These are phyloP conservation scores for Lycia hirtaria DNA, from an alignment of 2,888 invertebrate genomes.

Conservation along the genomic window DNA sequence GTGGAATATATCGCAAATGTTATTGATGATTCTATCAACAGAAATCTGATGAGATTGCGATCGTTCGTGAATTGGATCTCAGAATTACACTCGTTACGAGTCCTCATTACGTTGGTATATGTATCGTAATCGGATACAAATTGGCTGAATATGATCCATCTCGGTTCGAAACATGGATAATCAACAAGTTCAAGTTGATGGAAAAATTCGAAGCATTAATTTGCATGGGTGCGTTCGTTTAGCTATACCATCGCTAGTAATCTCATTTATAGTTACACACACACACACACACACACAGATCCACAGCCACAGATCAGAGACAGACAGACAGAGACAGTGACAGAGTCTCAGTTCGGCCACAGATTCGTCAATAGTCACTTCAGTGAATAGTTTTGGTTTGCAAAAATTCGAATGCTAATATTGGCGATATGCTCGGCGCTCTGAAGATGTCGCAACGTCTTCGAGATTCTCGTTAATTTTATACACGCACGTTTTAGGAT, in stretches of 20 bases:
- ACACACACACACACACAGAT: no score
- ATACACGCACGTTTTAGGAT: conserved; percentile 24
- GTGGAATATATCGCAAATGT: background rate
- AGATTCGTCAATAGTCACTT: background rate
- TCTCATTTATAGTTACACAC: conserved; percentile 20
- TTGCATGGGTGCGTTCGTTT: conserved; percentile 31
- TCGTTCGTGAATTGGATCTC: conserved; percentile 11
- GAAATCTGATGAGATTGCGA: conserved; percentile 16
- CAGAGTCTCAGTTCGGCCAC: no score
- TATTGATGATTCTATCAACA: conserved; percentile 13
- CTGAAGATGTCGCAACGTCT: conserved; percentile 22
- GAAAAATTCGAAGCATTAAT: conserved; percentile 38
- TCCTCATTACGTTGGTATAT: conserved; percentile 16
- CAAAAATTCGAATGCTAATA: conserved; percentile 28
- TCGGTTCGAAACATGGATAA: conserved; percentile 26
- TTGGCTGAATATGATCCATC: conserved; percentile 37
- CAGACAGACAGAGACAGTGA: no score
- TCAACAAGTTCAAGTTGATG: conserved; percentile 23
- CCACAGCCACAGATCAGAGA: no score
- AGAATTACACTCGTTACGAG: conserved; percentile 16
- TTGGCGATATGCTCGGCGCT: conserved; percentile 17
- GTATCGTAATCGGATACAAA: conserved; percentile 41
- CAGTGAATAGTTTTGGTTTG: conserved; percentile 19
- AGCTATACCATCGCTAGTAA: conserved; percentile 23
- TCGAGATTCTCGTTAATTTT: conserved; percentile 24